These are phyloP conservation scores for Carapus acus DNA, from an alignment of 2,797 vertebrate genomes.

Conservation along the genomic window DNA sequence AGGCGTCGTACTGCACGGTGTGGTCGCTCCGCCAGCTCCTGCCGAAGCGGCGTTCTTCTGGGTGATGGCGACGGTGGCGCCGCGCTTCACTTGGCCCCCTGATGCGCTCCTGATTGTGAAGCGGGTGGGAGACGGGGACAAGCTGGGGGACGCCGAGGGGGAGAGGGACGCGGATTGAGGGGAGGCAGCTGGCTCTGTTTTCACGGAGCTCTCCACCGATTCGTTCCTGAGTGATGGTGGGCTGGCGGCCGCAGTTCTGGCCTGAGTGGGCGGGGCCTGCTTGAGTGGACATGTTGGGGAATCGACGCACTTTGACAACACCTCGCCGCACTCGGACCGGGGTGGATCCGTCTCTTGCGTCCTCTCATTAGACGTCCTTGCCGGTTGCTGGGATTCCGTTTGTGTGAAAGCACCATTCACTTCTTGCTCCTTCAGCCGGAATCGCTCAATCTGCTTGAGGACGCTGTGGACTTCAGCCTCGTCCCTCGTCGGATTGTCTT, in stretches of 20 bases:
- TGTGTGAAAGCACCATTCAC: constrained; percentile 18
- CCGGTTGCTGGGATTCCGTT: constrained; percentile 27
- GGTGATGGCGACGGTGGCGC: constrained; percentile 84
- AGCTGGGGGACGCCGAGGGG: constrained; percentile 49
- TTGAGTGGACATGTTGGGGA: constrained; percentile 44
- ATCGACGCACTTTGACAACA: constrained; percentile 15
- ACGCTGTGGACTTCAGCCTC: constrained; percentile 53
- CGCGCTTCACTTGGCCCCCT: constrained; percentile 72
- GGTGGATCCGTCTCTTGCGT: constrained; percentile 31
- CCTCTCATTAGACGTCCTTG: constrained; percentile 30
- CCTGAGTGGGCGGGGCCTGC: constrained; percentile 31
- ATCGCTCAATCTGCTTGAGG: constrained; percentile 70
- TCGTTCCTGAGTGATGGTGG: constrained; percentile 41
- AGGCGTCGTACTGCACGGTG: too few species aligned
- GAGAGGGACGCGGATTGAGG: constrained; percentile 47
- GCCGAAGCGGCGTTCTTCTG: constrained; percentile 62
- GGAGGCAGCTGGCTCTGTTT: constrained; percentile 53
- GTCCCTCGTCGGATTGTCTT: constrained; percentile 41
- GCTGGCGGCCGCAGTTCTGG: constrained; percentile 36
- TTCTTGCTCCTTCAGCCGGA: constrained; percentile 69
- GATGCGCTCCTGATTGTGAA: constrained; percentile 71
- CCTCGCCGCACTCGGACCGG: constrained; percentile 10
- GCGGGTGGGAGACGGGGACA: constrained; percentile 50
- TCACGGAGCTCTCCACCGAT: constrained; percentile 49
- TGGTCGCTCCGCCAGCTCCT: background rate